phyloP scores from a whole-genome alignment of 2,797 vertebrate species.

The Eulemur albifrons region DNA sequence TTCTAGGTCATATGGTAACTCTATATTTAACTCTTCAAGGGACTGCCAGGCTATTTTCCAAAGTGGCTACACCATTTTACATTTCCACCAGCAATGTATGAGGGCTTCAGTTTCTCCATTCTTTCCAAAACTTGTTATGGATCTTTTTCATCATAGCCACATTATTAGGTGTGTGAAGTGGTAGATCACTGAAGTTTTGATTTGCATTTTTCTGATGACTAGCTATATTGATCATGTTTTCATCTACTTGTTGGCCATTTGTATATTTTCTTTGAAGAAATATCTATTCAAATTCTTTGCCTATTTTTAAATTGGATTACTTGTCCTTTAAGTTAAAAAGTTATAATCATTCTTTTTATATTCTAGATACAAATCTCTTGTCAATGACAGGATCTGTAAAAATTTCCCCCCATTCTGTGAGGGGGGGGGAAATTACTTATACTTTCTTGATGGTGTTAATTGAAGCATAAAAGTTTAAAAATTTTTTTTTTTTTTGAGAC shows the following conservation, averaged over 20 bases:
- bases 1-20: not conserved
- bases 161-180: not conserved
- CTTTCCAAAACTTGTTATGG: not conserved
- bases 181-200: not conserved
- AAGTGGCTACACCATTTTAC: not conserved
- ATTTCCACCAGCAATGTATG: not conserved
- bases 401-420: not conserved
- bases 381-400: not conserved
- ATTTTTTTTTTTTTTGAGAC: not conserved
- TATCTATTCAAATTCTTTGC: conserved; percentile 8
- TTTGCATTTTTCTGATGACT: conserved; percentile 22
- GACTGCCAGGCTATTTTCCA: not conserved
- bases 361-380: not conserved
- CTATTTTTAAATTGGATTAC: conserved; percentile 2
- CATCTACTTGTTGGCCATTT: not conserved
- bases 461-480: not conserved
- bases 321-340: not conserved
- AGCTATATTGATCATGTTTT: not conserved
- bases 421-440: not conserved
- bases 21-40: not conserved
- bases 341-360: not conserved
- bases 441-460: conserved; percentile 30
- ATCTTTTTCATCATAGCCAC: not conserved
- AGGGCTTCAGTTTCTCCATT: not conserved
- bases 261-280: conserved; percentile 5